phyloP scores from a whole-genome alignment of 1,140 invertebrate species.

The Gryon sp. region DNA sequence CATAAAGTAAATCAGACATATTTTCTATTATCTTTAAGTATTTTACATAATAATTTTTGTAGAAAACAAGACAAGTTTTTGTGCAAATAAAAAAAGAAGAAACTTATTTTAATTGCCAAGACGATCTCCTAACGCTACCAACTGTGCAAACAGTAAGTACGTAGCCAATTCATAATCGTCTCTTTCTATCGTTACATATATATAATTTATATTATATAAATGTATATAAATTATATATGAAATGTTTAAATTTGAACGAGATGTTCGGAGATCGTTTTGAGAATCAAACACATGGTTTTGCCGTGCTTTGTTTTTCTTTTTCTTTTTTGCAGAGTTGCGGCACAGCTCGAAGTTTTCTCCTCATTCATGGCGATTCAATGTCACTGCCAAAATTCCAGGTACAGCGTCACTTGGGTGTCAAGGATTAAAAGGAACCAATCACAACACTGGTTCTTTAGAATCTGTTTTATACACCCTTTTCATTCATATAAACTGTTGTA shows the following conservation, averaged over 20 bases:
- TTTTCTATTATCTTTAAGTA: conserved; percentile 18
- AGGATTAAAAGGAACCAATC: conserved; percentile 55
- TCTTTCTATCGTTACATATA: too few species aligned
- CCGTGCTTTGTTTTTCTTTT: conserved; percentile 68
- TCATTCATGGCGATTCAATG: conserved; percentile 77
- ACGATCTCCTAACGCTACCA: conserved; percentile 41
- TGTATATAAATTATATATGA: too few species aligned
- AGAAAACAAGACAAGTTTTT: too few species aligned
- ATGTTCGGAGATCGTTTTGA: conserved; percentile 44
- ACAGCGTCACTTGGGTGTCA: conserved; percentile 62
- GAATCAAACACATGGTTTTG: conserved; percentile 41
- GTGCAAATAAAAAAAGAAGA: conserved; percentile 11
- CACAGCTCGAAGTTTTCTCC: conserved; percentile 70
- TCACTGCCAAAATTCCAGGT: conserved; percentile 79
- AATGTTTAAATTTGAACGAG: not conserved
- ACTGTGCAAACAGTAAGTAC: conserved; percentile 1
- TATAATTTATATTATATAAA: too few species aligned
- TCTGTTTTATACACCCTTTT: conserved; percentile 47
- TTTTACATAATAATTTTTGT: conserved; percentile 5
- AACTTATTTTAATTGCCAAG: conserved; percentile 21
- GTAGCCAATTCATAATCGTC: too few species aligned
- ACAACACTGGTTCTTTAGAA: conserved; percentile 59
- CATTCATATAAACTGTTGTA: conserved; percentile 38
- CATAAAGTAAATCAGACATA: conserved; percentile 31
- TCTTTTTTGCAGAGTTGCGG: conserved; percentile 67